Conservation (phyloP, 2,797 vertebrate species). For the Tapirus indicus region DNA sequence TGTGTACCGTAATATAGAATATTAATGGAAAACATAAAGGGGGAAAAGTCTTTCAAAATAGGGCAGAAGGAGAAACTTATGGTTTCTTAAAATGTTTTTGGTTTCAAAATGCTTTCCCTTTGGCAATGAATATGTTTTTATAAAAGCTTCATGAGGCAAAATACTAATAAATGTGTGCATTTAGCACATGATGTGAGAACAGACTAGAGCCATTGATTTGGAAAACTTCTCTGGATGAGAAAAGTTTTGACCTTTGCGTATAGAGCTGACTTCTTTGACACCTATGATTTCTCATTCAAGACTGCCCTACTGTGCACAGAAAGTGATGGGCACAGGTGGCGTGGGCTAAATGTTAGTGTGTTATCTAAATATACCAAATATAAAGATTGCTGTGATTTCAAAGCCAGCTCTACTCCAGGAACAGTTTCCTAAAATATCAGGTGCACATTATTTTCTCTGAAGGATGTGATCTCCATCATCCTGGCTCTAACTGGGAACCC, state of each 20-base stretch:
- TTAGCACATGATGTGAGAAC: neutral
- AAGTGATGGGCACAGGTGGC: neutral
- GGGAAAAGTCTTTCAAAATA: slow-evolving; percentile 60
- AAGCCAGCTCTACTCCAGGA: neutral
- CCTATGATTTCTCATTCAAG: neutral
- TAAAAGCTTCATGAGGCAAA: slow-evolving; percentile 64
- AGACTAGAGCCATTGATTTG: neutral
- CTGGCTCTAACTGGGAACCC: neutral
- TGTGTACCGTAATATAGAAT: slow-evolving; percentile 63
- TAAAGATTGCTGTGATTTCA: neutral
- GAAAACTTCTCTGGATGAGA: neutral
- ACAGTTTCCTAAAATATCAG: neutral
- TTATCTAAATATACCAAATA: neutral
- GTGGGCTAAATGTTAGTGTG: neutral
- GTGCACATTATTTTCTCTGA: neutral
- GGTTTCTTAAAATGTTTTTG: slow-evolving; percentile 62
- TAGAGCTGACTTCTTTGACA: neutral
- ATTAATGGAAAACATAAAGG: slow-evolving; percentile 77
- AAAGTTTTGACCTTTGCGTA: neutral
- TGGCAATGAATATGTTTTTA: slow-evolving; percentile 66
- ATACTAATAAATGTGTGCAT: slow-evolving; percentile 50
- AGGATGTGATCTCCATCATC: neutral
- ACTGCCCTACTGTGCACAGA: too few species aligned
- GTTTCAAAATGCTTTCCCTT: slow-evolving; percentile 63
- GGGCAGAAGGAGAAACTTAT: slow-evolving; percentile 66